Base-by-base conservation (phyloP, 2,113 vertebrate species). In the Callospermophilus lateralis region DNA sequence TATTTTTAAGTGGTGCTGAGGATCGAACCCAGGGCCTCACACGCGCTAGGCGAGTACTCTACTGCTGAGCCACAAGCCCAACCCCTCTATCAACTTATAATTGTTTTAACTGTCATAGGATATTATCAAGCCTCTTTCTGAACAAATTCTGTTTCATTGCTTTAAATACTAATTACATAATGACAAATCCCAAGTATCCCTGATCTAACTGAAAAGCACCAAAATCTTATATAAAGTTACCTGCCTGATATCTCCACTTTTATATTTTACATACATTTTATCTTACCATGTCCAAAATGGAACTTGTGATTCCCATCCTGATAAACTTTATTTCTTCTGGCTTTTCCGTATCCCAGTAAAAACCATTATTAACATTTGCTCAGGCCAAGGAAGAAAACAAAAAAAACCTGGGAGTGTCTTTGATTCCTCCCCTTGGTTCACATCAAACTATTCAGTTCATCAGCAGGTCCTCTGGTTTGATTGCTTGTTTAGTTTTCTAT, bases 311-410 rank as follows among this genome's bases (percentile, higher is more conserved):
- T 79, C 55, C 39, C 34, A 53, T 83, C 39, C 32, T 89, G 24
- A 53, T 76, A 76, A 93, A 63, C 12, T 39, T 51, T 76, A 0
- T 91, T 80, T 94, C 12, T 90, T 73, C 24, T 87, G 37, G 17
- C 16, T 89, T 39, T 93, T 93, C 16, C 16, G 2, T 78, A 6
- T 77, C 55, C 85, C 37, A 90, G 37, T 93, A 58, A 61, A 86
- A 76, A 76, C 1, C 6, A 61, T 84, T 97, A 67, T 84, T 97
- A 67, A 39, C 61, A 32, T 77, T 74, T 92, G 22, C 80, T 95
- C 28, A 68, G 74, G 30, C 39, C 15, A 70, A 55, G 72, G 76
- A 53, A 51, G 7, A 26, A 63, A 63, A 26, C 24, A 63, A 58
- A 58, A 9, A 63, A 58, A 58, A 63, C 37, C 30, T 63, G 45